These are phyloP conservation scores for Babylonia areolata DNA, from an alignment of 1,140 invertebrate genomes.

Conservation along the genomic window DNA sequence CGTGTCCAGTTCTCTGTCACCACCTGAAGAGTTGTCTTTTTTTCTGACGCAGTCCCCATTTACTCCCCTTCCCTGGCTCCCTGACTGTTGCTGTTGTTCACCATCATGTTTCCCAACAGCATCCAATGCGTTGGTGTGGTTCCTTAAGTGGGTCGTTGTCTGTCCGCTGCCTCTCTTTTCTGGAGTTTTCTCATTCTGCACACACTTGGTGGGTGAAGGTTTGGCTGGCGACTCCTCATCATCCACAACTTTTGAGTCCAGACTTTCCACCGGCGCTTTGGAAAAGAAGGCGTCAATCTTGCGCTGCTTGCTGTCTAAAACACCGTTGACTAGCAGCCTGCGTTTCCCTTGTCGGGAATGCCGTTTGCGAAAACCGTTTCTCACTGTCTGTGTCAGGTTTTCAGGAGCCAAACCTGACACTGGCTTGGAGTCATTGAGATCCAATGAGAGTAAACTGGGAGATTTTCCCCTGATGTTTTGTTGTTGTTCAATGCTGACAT, in stretches of 20 bases:
- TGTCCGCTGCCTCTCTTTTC: slow-evolving; percentile 48
- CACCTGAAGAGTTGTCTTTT: not conserved
- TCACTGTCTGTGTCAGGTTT: slow-evolving; percentile 38
- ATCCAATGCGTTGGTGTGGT: slow-evolving; percentile 41
- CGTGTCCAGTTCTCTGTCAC: not conserved
- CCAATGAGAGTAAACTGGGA: not conserved
- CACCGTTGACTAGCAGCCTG: slow-evolving; percentile 30
- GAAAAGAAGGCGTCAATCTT: slow-evolving; percentile 18
- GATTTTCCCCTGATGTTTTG: not conserved
- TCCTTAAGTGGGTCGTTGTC: slow-evolving; percentile 46
- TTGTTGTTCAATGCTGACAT: not conserved
- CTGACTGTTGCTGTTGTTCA: slow-evolving; percentile 46
- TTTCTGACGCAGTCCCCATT: not conserved
- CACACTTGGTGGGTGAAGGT: slow-evolving; percentile 40
- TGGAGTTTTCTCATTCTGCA: slow-evolving; percentile 63
- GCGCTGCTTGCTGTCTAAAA: slow-evolving; percentile 29
- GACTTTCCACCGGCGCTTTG: not conserved
- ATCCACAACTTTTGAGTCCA: not conserved
- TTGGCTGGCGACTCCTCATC: not conserved
- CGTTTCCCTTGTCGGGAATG: slow-evolving; percentile 1
- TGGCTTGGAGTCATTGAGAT: not conserved
- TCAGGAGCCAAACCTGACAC: not conserved
- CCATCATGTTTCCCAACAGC: slow-evolving; percentile 37
- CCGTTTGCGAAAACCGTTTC: slow-evolving; percentile 43
- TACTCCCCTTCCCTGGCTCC: not conserved